Evolutionary conservation across 2,797 vertebrate genomes (phyloP).

Genomic region (Danio jaintianensis): DNA sequence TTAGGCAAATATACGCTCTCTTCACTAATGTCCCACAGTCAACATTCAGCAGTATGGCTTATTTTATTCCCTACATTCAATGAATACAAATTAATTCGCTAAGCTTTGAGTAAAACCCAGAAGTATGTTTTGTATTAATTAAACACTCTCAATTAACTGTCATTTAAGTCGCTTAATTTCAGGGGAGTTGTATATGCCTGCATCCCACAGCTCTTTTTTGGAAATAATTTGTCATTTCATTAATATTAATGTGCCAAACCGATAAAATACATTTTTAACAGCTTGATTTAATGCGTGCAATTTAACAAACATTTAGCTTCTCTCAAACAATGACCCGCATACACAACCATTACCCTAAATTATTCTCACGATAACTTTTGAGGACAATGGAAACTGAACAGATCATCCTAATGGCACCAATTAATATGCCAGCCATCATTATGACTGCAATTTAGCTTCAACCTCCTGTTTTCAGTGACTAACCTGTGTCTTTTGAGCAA

Average conservation of each 20-base stretch:
- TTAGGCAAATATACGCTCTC: conserved; percentile 13
- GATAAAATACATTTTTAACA: neutral
- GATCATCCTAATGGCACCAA: conserved; percentile 23
- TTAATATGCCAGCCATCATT: conserved; percentile 13
- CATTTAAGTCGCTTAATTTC: neutral
- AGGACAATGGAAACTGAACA: neutral
- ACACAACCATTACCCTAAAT: neutral
- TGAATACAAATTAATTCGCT: conserved; percentile 14
- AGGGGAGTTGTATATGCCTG: neutral
- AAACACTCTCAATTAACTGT: conserved; percentile 12
- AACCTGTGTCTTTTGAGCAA: conserved; percentile 12
- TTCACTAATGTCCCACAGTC: conserved; percentile 9
- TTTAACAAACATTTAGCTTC: neutral
- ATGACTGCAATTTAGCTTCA: neutral
- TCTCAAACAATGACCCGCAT: conserved; percentile 3
- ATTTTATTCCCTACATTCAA: neutral
- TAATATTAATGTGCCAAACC: neutral
- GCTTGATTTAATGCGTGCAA: neutral
- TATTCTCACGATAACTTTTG: conserved; percentile 23
- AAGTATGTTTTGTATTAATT: conserved; percentile 8
- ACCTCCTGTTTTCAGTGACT: conserved; percentile 22
- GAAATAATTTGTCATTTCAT: conserved; percentile 2
- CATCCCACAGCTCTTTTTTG: neutral
- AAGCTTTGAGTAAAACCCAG: conserved; percentile 5
- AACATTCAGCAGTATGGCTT: conserved; percentile 8